Conservation (phyloP, 2,113 vertebrate genomes). For the Hippocampus zosterae region DNA sequence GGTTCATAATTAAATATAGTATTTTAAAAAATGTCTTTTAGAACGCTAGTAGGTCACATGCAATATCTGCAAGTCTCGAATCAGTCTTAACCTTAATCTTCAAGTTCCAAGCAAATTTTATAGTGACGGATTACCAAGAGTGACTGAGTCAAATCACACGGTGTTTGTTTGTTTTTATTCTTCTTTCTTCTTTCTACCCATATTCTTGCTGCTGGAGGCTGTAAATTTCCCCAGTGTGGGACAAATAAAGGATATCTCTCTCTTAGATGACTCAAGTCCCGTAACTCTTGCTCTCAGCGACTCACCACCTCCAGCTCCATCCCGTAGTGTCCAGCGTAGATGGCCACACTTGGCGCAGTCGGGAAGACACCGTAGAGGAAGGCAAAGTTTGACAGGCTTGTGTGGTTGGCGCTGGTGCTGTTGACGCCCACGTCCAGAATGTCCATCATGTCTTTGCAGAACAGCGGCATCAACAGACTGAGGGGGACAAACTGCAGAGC, state of each 20-base stretch:
- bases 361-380: slow-evolving; percentile 97
- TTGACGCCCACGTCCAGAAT: slow-evolving; percentile 79
- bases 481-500: not conserved
- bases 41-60: not conserved
- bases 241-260: no score
- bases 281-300: slow-evolving; percentile 12
- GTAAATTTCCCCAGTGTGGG: no score
- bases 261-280: not conserved
- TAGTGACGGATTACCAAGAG: no score
- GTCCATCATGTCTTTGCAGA: slow-evolving; percentile 96
- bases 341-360: slow-evolving; percentile 91
- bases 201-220: no score
- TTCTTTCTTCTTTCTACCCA: no score
- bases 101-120: no score
- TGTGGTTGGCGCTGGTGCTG: slow-evolving; percentile 80
- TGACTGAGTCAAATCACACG: not conserved
- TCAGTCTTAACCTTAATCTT: no score
- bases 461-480: slow-evolving; percentile 90
- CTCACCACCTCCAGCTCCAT: slow-evolving; percentile 97
- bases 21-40: not conserved
- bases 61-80: no score
- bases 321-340: slow-evolving; percentile 93
- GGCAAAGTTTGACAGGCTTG: slow-evolving; percentile 93
- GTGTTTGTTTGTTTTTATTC: no score
- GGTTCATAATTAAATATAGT: not conserved